Conservation (phyloP, 2,113 vertebrate species). For the Quiscalus mexicanus region DNA sequence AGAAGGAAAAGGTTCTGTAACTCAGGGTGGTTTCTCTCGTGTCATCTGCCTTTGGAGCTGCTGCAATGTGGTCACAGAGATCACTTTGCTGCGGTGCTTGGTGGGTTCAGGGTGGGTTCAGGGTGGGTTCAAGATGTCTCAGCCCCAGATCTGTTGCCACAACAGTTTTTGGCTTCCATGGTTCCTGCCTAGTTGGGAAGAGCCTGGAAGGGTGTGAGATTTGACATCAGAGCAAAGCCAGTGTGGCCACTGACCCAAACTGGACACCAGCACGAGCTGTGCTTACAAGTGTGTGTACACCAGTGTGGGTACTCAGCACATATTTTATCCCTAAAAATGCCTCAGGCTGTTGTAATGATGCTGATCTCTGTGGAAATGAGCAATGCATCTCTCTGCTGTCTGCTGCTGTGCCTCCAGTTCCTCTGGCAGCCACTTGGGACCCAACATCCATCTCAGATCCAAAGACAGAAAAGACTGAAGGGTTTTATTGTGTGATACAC, state of each 20-base stretch:
- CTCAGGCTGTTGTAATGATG: accelerated
- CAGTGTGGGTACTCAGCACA: accelerated
- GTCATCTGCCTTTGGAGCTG: neutral
- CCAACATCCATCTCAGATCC: neutral
- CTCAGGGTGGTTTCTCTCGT: neutral
- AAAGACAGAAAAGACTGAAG: neutral
- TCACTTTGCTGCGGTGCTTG: accelerated
- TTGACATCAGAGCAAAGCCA: neutral
- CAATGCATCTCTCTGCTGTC: neutral
- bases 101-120: neutral
- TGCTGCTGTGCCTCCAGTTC: neutral
- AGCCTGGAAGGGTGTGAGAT: neutral
- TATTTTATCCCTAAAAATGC: neutral
- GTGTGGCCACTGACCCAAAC: accelerated
- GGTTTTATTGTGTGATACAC: neutral
- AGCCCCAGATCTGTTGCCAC: neutral
- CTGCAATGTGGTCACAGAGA: accelerated
- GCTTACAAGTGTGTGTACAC: accelerated
- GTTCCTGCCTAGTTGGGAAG: neutral
- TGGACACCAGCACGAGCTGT: accelerated
- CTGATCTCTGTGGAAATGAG: neutral
- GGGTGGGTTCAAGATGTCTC: neutral
- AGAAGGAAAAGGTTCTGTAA: neutral
- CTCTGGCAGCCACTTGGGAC: neutral
- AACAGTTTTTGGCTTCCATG: neutral